phyloP scores from a whole-genome alignment of 2,797 vertebrate species.

The Hipposideros larvatus region DNA sequence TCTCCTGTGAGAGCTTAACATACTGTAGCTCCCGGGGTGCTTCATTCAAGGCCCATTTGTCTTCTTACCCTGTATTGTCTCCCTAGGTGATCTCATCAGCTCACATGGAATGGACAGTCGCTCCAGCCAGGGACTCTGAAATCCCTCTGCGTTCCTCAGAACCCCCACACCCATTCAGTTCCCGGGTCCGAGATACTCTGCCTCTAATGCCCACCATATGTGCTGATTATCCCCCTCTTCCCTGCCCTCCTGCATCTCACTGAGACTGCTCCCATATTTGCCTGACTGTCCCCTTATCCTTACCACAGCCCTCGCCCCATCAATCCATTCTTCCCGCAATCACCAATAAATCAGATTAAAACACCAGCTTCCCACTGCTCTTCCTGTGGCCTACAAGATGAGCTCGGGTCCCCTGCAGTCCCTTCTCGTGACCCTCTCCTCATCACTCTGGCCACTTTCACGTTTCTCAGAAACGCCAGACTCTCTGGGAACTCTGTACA shows the following conservation, averaged over 20 bases:
- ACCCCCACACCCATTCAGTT: neutral
- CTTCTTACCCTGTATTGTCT: neutral
- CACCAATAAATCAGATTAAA: neutral
- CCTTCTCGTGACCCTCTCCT: neutral
- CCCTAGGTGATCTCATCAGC: neutral
- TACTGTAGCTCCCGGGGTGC: neutral
- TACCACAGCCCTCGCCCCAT: fast-evolving
- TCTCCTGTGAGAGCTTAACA: neutral
- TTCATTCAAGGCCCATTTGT: neutral
- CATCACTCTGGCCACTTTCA: neutral
- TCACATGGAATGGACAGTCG: neutral
- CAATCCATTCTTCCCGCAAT: neutral
- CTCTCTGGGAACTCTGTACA: neutral
- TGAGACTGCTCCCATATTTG: neutral
- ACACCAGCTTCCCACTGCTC: neutral
- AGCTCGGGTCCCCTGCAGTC: neutral
- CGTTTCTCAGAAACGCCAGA: neutral
- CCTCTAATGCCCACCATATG: fast-evolving
- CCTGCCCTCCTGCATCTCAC: neutral
- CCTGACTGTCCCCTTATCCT: neutral
- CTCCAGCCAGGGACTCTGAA: neutral
- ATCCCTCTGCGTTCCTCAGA: neutral
- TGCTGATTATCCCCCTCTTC: neutral
- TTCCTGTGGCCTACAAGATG: too few relatives aligned
- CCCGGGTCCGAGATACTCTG: neutral